Percentiles rank a stretch among this genome's conserved stretches.
Conservation (phyloP, 2,797 vertebrate genomes). For the Danio jaintianensis region DNA sequence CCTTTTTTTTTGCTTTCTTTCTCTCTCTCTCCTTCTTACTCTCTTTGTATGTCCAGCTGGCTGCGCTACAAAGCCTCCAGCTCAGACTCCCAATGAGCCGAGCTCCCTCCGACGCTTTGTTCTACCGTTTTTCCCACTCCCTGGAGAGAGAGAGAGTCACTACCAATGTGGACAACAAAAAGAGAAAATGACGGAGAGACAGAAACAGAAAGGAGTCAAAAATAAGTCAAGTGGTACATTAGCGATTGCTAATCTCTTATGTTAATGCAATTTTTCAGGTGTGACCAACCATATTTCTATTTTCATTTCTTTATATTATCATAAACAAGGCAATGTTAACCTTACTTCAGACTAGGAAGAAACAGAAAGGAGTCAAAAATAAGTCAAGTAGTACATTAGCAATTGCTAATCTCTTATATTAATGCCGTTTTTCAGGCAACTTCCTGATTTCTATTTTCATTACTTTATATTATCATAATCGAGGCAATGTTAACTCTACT, state of each 20-base stretch:
- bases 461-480: background rate
- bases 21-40: constrained; percentile 66
- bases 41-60: constrained; percentile 89
- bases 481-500: background rate
- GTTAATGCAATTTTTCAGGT: constrained; percentile 43
- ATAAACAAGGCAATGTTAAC: no score
- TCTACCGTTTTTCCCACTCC: constrained; percentile 89
- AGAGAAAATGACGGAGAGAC: constrained; percentile 41
- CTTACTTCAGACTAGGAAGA: no score
- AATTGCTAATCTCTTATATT: no score
- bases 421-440: no score
- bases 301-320: no score
- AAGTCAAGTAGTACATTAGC: no score
- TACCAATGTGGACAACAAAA: constrained; percentile 72
- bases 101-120: constrained; percentile 83
- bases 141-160: constrained; percentile 69
- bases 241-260: constrained; percentile 26
- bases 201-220: constrained; percentile 49
- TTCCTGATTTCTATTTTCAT: background rate
- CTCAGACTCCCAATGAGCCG: constrained; percentile 77
- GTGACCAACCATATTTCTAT: no score
- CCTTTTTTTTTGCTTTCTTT: constrained; percentile 49
- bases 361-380: no score
- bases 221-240: constrained; percentile 43
- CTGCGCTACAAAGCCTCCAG: constrained; percentile 80